Base-by-base conservation (phyloP, 2,113 vertebrate genomes). In the Notarius lentiginosus region DNA sequence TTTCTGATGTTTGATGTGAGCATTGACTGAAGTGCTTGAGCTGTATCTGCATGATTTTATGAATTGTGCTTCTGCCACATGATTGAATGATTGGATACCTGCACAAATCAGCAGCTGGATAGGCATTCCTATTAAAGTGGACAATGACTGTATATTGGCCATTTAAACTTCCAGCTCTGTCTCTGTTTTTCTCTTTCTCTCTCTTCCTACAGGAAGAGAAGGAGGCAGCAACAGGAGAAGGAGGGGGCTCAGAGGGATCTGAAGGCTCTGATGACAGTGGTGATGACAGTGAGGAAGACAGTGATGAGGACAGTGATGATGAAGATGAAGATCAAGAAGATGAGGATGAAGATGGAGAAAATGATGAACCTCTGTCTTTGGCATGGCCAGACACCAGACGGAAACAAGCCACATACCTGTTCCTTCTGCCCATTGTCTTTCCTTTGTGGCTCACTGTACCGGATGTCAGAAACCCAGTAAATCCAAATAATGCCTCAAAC, bases 371-470 rank as follows among this genome's bases (percentile, higher is more conserved):
- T 6, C 92, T 99, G 89, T 97, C 97, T 83, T 94, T 99, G 76
- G 93, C 96, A 79, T 99, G 98, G 98, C 98, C 98, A 1, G 95
- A 96, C 86, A 97, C 94, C 0, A 92, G 77, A 61, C 94, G 92
- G 60, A 99, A 99, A 92, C 97, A 97, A 93, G 95, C 94, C 70
- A 95, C 97, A 65, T 99, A 96, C 94, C 95, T 99, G 82, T 94
- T 99, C 89, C 95, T 99, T 66, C 93, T 99, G 84, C 98, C 98
- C 85, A 97, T 99, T 1, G 94, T 98, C 79, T 94, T 99, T 88
- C 97, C 97, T n/a, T 93, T 99, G 90, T 99, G 98, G 98, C 95
- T 98, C 89, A 99, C 97, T 0, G 85, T 99, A 65, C 98, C 98
- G 0, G 98, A 99, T 0, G 97, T 99, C 76, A 96, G 98, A 79